Percentiles rank a stretch among this genome's conserved stretches.
Conservation (phyloP, 2,797 vertebrate species). For the Telmatherina bonti region DNA sequence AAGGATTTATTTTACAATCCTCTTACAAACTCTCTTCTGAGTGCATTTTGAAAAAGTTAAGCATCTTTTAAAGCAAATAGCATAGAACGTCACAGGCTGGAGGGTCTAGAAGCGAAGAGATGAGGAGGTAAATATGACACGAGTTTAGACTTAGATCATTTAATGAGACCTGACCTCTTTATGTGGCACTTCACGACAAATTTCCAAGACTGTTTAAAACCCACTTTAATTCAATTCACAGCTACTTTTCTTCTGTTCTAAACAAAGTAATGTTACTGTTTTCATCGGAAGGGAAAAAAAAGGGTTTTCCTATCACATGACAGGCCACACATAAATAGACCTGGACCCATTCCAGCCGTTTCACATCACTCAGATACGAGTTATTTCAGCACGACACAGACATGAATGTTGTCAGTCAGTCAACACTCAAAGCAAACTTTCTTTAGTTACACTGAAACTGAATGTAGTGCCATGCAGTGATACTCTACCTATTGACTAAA, state of each 20-base stretch:
- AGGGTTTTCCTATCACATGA: background rate
- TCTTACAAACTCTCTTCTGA: background rate
- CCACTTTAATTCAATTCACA: background rate
- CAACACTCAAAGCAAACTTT: slow-evolving; percentile 21
- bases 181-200: background rate
- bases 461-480: background rate
- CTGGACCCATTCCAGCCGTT: background rate
- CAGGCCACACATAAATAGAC: slow-evolving; percentile 21
- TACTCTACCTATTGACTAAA: slow-evolving; percentile 4
- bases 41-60: background rate
- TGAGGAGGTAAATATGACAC: background rate
- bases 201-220: background rate
- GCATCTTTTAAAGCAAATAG: background rate
- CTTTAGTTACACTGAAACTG: slow-evolving; percentile 19
- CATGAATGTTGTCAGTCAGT: background rate
- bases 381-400: slow-evolving; percentile 10
- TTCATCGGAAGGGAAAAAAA: background rate
- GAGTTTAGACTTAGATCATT: background rate
- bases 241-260: background rate
- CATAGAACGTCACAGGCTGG: background rate
- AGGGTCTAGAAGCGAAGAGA: background rate
- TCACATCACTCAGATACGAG: slow-evolving; percentile 4
- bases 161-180: background rate
- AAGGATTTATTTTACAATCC: too few relatives aligned
- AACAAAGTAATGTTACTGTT: background rate